Conservation (phyloP, 2,113 vertebrate genomes). For the Bothrops jararaca region DNA sequence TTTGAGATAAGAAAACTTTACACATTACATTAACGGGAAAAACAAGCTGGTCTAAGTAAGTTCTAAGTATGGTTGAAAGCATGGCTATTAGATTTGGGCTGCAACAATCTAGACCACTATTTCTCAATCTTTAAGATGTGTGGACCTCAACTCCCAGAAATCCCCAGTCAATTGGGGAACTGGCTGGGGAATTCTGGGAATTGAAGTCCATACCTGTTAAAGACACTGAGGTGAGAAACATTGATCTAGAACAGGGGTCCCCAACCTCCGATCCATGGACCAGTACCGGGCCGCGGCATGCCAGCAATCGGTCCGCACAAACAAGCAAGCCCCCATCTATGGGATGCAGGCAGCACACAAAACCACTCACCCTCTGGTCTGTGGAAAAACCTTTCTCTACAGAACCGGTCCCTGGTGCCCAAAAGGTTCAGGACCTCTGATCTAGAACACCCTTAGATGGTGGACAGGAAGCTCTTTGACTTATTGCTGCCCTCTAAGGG, state of each 20-base stretch:
- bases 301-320: too few relatives aligned
- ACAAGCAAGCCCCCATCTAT: too few relatives aligned
- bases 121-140: neutral
- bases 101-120: neutral
- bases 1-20: neutral
- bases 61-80: neutral
- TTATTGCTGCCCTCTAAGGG: constrained; percentile 36
- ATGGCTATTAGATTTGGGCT: neutral
- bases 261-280: too few relatives aligned
- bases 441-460: neutral
- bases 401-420: too few relatives aligned
- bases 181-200: neutral
- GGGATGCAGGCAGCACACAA: too few relatives aligned
- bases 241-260: neutral
- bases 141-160: neutral
- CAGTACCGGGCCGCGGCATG: too few relatives aligned
- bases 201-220: neutral
- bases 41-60: neutral
- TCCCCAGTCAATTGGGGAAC: neutral
- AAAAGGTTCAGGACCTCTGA: too few relatives aligned
- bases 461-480: neutral
- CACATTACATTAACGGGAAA: neutral
- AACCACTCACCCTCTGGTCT: too few relatives aligned
- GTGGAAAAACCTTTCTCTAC: too few relatives aligned
- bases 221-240: neutral